phyloP scores from a whole-genome alignment of 2,797 vertebrate genomes.

The Spheniscus humboldti region DNA sequence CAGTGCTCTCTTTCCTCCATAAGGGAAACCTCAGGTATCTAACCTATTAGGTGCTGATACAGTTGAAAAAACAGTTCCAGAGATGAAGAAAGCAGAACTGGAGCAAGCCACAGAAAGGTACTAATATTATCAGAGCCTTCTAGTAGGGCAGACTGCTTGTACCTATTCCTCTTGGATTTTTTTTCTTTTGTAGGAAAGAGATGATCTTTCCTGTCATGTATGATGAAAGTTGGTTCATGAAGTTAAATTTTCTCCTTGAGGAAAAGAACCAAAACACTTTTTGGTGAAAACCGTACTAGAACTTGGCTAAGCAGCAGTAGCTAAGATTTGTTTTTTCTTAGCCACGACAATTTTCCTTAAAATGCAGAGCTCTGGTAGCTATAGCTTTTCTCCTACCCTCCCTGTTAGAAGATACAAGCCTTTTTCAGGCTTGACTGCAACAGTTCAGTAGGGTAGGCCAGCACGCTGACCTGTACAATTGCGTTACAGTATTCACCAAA shows the following conservation, averaged over 20 bases:
- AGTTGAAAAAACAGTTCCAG: background rate
- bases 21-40: background rate
- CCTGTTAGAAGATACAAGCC: background rate
- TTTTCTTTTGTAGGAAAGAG: background rate
- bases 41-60: background rate
- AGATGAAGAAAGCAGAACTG: background rate
- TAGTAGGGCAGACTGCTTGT: background rate
- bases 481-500: background rate
- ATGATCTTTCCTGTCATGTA: background rate
- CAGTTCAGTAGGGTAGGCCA: background rate
- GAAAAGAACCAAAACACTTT: background rate
- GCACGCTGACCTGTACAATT: accelerated
- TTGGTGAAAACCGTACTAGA: background rate
- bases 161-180: background rate
- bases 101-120: background rate
- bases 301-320: background rate
- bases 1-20: background rate
- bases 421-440: background rate
- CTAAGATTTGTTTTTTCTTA: background rate
- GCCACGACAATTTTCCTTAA: background rate
- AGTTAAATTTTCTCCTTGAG: background rate
- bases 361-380: background rate
- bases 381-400: background rate
- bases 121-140: background rate
- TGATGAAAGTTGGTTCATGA: background rate